phyloP scores from a whole-genome alignment of 35 echinoderm and acorn worm genomes.

The Lytechinus pictus region DNA sequence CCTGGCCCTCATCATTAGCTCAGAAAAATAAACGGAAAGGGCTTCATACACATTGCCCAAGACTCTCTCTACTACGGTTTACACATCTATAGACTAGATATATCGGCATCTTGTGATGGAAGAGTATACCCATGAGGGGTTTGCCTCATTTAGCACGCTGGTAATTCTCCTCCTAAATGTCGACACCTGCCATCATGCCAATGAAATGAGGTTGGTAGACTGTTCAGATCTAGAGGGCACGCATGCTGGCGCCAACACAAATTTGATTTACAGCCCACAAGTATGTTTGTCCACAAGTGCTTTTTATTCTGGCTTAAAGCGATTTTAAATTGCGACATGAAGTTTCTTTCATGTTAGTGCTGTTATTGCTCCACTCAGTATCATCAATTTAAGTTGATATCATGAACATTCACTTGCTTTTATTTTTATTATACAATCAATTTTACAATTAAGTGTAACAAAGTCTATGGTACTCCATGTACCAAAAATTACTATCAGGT shows the following conservation, averaged over 20 bases:
- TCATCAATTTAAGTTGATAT: no score
- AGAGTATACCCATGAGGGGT: constrained; percentile 21
- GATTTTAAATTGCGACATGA: neutral
- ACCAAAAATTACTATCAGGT: no score
- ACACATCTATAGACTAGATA: neutral
- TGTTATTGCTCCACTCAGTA: neutral
- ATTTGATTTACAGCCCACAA: neutral
- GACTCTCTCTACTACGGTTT: neutral
- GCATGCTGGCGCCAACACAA: constrained; percentile 6
- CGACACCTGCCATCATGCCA: constrained; percentile 33
- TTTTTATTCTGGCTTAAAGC: neutral
- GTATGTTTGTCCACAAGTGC: neutral
- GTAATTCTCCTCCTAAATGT: neutral
- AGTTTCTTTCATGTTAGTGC: neutral
- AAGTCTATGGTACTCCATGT: no score
- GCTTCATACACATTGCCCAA: neutral
- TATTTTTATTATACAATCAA: no score
- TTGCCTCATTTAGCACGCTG: constrained; percentile 37
- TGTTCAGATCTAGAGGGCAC: neutral
- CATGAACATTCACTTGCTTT: no score
- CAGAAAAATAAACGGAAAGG: neutral
- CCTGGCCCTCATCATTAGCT: neutral
- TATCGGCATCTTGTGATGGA: neutral
- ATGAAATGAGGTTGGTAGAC: neutral
- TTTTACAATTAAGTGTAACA: no score